A percentile compares a stretch with the other conserved stretches of the same genome.
These are phyloP conservation scores for Thera obeliscata DNA, from an alignment of 2,888 invertebrate genomes.

Conservation along the genomic window DNA sequence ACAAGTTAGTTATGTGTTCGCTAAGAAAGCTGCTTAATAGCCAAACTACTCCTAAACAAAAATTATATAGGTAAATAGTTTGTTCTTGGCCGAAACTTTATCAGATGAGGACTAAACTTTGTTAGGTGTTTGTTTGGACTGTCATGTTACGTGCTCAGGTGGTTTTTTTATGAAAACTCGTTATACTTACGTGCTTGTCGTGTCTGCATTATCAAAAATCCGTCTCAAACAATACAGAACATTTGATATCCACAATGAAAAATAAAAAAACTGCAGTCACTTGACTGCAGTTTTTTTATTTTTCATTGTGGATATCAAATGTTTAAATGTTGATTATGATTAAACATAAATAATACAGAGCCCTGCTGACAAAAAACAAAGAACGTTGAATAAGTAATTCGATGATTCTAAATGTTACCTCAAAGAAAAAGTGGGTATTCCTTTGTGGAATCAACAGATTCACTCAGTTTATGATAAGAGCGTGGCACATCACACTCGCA, in stretches of 20 bases:
- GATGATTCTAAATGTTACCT: not conserved
- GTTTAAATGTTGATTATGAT: too few relatives aligned
- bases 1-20: not conserved
- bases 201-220: not conserved
- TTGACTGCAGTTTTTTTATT: too few relatives aligned
- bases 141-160: constrained; percentile 5
- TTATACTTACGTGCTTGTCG: not conserved
- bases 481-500: constrained; percentile 25
- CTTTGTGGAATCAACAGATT: constrained; percentile 13
- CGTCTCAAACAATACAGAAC: not conserved
- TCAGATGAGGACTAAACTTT: constrained; percentile 16
- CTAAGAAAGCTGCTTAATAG: constrained; percentile 6
- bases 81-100: constrained; percentile 16
- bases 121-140: constrained; percentile 11
- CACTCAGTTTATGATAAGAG: constrained; percentile 26
- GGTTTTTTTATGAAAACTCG: not conserved
- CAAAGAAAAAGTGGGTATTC: not conserved
- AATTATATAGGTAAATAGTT: constrained; percentile 24
- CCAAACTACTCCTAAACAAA: constrained; percentile 15
- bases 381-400: too few relatives aligned
- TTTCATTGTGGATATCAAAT: too few relatives aligned
- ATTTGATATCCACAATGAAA: not conserved
- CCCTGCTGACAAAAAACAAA: too few relatives aligned
- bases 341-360: too few relatives aligned
- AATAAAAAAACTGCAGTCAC: too few relatives aligned